Evolutionary conservation across 2,888 invertebrate species (phyloP), one percentile per base, ranked within the genome.

Genomic region (Drosophila fulvimacula): DNA sequence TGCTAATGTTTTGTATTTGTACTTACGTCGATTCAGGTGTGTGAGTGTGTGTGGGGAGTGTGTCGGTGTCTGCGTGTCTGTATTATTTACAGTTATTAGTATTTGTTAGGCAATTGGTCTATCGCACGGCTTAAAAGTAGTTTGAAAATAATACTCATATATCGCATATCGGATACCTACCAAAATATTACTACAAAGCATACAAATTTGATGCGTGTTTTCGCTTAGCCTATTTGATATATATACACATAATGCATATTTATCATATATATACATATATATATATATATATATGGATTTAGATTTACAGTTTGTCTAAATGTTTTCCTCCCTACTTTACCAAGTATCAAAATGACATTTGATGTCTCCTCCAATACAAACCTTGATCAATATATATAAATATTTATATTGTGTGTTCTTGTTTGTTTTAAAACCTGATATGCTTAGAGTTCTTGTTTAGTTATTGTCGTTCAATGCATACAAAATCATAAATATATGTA

Each of bases 11-110:
- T 56, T 69, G 53, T 68, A 38, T 24, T 66, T 83, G 71, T 82
- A 82, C 82, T 82, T 82, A 82, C 82, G 89, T 88, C 82, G 58
- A 77, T 88, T 76, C 69, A 64, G 61, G 62, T 73, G 73, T 68
- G 53, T 79, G 36, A 10, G 30, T 10, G 10, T 30, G 30, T 30
- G 30, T 76, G 65, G 69, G 52, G 21, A 9, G 2, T n/a, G 46
- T 46, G 27, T 46, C 6, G 41, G 41, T 55, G 19, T 41, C 4
- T 34, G 15, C 13, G 30, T 52, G 58, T 73, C 17, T 57, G 36
- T 58, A 66, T 67, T 82, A 82, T 82, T 81, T 82, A 82, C 89
- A 82, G 77, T 73, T 79, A 36, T 24, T n/a, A 24, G n/a, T 53
- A 68, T 52, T 48, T 46, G 42, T 44, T 15, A 32, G 60, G 48